Evolutionary conservation across 2,888 invertebrate species (phyloP).

Genomic region (Agrotis segetum): DNA sequence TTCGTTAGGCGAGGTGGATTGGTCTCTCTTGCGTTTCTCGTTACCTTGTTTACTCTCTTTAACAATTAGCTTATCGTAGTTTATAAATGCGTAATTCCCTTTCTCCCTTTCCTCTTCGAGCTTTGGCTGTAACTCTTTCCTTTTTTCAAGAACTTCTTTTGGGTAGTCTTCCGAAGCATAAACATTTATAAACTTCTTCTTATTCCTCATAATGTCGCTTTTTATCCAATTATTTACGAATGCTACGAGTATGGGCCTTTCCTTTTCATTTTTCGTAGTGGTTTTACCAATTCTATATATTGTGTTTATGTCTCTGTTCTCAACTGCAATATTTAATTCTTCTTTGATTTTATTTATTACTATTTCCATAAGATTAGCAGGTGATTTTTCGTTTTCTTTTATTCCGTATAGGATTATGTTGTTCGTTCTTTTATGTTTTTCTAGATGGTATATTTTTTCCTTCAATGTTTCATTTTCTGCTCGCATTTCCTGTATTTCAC

Average conservation of each 20-base stretch:
- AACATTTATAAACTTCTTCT: not conserved
- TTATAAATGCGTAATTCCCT: not conserved
- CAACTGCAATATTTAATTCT: not conserved
- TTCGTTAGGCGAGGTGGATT: not conserved
- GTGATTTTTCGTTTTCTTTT: not conserved
- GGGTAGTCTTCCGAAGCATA: not conserved
- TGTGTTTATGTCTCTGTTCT: not conserved
- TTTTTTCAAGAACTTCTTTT: not conserved
- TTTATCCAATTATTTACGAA: not conserved
- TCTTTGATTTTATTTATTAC: not conserved
- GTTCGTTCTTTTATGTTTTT: not conserved
- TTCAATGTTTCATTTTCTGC: not conserved
- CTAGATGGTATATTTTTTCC: not conserved
- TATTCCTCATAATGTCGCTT: not conserved
- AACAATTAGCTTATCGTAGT: not conserved
- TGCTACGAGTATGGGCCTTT: not conserved
- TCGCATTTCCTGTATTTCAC: not conserved
- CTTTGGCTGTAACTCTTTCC: not conserved
- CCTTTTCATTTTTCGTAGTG: not conserved
- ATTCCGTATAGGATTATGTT: not conserved
- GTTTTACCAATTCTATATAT: not conserved
- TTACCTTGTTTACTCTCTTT: not conserved
- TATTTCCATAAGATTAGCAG: not conserved
- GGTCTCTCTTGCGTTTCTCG: not conserved
- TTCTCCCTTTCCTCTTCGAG: not conserved